Base-by-base conservation (phyloP, 2,888 invertebrate genomes). In the Agrenia bidenticulata region DNA sequence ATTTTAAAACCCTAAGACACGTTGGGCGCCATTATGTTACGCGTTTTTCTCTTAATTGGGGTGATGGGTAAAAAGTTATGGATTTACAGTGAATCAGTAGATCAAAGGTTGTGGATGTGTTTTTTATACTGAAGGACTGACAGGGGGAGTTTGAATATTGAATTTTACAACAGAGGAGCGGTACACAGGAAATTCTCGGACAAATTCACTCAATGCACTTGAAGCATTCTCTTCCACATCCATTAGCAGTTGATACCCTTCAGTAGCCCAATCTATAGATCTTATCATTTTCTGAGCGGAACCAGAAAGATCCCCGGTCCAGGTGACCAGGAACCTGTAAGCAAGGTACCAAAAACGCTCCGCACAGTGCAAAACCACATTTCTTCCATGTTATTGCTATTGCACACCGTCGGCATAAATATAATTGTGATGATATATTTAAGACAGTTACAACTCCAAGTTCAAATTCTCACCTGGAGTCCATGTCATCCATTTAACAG, bases 101-200 rank as follows among this genome's bases (percentile, higher is more conserved):
- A n/a, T n/a, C n/a, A n/a, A n/a, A n/a, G n/a, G n/a, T n/a, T n/a
- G n/a, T n/a, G n/a, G n/a, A n/a, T n/a, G n/a, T n/a, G n/a, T n/a
- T n/a, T n/a, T n/a, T n/a, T 94, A 94, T 2, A 93, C 92, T 77
- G 91, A 90, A 1, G 92, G 90, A 70, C 86, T 87, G 49, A 90
- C 87, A 1, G 89, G 86, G 41, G 88, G 88, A 49, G 87, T 85
- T 75, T 86, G 87, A 42, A 86, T 86, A 15, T 86, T 84, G 74
- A 89, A 85, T 78, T 82, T 88, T 65, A 87, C 83, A 79, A 91
- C 87, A 0, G 91, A 90, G 59, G 89, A 45, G 55, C 92, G 84
- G 81, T 93, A 96, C 24, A 94, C 95, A 0, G 99, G 97, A 82
- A 99, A 99, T 81, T 99, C 98, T 79, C 94, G 91, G 70, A 99